phyloP scores from a whole-genome alignment of 2,113 vertebrate genomes.

The Aythya baeri region DNA sequence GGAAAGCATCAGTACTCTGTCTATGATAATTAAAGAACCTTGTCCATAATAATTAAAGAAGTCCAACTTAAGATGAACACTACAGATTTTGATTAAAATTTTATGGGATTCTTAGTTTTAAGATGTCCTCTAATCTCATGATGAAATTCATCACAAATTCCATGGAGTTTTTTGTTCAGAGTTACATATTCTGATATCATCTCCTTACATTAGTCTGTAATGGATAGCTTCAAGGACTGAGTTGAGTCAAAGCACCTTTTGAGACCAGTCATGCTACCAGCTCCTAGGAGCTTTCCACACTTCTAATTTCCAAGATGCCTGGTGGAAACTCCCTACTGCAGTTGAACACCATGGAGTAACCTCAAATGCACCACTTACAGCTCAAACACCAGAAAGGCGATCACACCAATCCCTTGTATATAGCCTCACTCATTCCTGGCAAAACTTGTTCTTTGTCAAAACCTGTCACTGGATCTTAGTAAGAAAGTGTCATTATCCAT shows the following conservation, averaged over 20 bases:
- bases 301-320: accelerated
- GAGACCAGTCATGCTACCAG: neutral
- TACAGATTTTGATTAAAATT: neutral
- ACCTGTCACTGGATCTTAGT: neutral
- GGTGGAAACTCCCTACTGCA: neutral
- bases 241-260: neutral
- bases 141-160: neutral
- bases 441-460: neutral
- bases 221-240: neutral
- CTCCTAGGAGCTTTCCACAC: neutral
- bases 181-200: neutral
- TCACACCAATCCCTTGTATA: too few species aligned
- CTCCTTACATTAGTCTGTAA: neutral
- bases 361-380: neutral
- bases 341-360: neutral
- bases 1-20: neutral
- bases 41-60: neutral
- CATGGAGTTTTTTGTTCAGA: neutral
- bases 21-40: neutral
- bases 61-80: neutral
- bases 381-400: neutral
- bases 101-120: neutral
- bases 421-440: neutral
- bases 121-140: neutral
- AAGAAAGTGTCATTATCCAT: neutral